Evolutionary conservation across 2,888 invertebrate species (phyloP).

Genomic region (Allygus modestus): DNA sequence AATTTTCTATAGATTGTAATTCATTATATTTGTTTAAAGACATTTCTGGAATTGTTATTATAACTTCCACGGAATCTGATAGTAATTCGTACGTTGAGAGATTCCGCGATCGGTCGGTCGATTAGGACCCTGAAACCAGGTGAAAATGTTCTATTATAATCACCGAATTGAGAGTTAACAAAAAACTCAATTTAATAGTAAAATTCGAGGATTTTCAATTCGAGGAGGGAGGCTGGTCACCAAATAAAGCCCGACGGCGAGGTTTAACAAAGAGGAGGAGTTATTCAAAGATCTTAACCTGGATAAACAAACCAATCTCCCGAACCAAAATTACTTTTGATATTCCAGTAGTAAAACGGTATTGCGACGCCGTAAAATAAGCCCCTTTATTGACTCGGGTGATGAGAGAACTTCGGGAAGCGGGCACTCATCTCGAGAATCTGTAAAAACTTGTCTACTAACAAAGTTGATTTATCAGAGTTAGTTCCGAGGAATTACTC

Average conservation of each 20-base stretch:
- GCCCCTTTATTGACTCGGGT: slow-evolving; percentile 51
- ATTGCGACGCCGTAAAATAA: slow-evolving; percentile 54
- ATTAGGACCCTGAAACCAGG: neutral
- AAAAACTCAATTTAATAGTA: slow-evolving; percentile 12
- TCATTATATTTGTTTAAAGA: no score
- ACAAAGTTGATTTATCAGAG: slow-evolving; percentile 54
- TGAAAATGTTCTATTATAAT: neutral
- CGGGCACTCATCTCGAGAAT: slow-evolving; percentile 48
- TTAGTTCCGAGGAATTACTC: slow-evolving; percentile 40
- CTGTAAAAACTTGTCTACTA: slow-evolving; percentile 57
- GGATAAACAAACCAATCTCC: slow-evolving; percentile 58
- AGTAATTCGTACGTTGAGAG: no score
- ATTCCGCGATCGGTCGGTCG: no score
- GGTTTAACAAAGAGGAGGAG: slow-evolving; percentile 32
- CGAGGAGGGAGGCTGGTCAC: slow-evolving; percentile 20
- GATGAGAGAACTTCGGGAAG: slow-evolving; percentile 27
- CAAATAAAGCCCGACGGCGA: slow-evolving; percentile 7
- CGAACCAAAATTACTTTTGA: slow-evolving; percentile 56
- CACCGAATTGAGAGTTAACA: neutral
- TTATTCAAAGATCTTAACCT: slow-evolving; percentile 58
- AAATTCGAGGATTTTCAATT: slow-evolving; percentile 26
- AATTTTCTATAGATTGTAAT: no score
- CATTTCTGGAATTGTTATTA: no score
- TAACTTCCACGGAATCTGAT: no score
- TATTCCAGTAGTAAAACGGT: slow-evolving; percentile 50